These are phyloP conservation scores for Xenotilapia caudafasciata DNA, from an alignment of 2,113 vertebrate species.

Conservation along the genomic window DNA sequence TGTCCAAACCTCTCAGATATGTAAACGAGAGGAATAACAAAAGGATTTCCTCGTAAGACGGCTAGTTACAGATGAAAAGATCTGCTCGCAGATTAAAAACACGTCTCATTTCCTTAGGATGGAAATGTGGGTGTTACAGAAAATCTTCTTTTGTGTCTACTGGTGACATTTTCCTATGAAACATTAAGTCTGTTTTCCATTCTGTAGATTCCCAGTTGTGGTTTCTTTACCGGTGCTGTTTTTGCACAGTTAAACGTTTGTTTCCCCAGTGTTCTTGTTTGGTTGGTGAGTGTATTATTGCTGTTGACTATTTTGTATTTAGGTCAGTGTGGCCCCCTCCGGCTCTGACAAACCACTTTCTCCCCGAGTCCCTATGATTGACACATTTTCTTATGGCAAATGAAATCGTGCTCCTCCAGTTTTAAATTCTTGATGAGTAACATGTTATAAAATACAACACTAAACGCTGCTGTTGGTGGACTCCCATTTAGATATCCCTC, in stretches of 20 bases:
- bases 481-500: constrained; percentile 20
- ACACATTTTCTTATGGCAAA: constrained; percentile 66
- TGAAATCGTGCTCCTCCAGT: constrained; percentile 65
- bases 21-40: constrained; percentile 7
- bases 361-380: constrained; percentile 67
- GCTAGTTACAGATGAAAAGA: neutral
- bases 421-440: constrained; percentile 70
- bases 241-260: constrained; percentile 40
- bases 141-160: neutral
- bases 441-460: constrained; percentile 58
- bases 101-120: neutral
- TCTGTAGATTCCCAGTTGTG: neutral
- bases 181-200: neutral
- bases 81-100: neutral
- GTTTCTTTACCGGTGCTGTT: neutral
- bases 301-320: constrained; percentile 74
- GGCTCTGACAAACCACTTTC: constrained; percentile 71
- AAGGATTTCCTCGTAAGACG: constrained; percentile 7
- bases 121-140: neutral
- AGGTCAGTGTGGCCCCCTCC: constrained; percentile 72
- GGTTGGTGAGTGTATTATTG: constrained; percentile 53
- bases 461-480: constrained; percentile 37
- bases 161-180: neutral
- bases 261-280: constrained; percentile 24
- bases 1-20: neutral